A percentile compares a stretch with the other conserved stretches of the same genome.
Conservation (phyloP, 2,113 vertebrate genomes). For the Natator depressus region DNA sequence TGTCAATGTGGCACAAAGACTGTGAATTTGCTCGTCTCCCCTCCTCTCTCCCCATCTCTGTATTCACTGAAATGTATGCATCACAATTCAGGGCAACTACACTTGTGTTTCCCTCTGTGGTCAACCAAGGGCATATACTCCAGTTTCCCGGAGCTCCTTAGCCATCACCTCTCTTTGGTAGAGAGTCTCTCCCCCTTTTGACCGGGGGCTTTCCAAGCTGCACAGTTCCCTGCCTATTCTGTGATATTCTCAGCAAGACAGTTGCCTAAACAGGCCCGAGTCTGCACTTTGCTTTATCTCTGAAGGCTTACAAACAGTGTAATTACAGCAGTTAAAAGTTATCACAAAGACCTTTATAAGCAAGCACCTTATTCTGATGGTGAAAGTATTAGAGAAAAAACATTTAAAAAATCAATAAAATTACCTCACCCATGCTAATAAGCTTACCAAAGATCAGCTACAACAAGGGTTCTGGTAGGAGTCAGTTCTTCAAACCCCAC, state of each 20-base stretch:
- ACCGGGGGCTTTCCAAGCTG: neutral
- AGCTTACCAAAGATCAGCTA: too few species aligned
- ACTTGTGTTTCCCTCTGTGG: neutral
- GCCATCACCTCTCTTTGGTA: neutral
- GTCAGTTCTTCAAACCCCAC: too few species aligned
- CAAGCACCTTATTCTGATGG: neutral
- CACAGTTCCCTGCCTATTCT: neutral
- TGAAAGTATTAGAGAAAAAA: neutral
- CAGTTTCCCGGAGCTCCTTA: neutral
- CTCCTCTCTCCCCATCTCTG: too few species aligned
- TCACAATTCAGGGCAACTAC: neutral
- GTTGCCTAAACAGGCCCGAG: neutral
- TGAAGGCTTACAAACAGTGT: neutral
- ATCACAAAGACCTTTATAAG: neutral
- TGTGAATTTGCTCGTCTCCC: neutral
- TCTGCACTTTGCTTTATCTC: neutral
- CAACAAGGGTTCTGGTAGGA: too few species aligned
- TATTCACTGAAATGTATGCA: neutral
- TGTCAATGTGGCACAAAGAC: neutral
- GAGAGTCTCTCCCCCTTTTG: neutral
- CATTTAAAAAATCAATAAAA: too few species aligned
- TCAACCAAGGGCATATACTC: neutral
- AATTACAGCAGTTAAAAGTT: neutral
- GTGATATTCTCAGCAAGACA: neutral
- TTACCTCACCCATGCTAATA: too few species aligned